Percentiles rank a stretch among this genome's conserved stretches.
phyloP scores from a whole-genome alignment of 2,888 invertebrate species.

The Drosophila emarginata region DNA sequence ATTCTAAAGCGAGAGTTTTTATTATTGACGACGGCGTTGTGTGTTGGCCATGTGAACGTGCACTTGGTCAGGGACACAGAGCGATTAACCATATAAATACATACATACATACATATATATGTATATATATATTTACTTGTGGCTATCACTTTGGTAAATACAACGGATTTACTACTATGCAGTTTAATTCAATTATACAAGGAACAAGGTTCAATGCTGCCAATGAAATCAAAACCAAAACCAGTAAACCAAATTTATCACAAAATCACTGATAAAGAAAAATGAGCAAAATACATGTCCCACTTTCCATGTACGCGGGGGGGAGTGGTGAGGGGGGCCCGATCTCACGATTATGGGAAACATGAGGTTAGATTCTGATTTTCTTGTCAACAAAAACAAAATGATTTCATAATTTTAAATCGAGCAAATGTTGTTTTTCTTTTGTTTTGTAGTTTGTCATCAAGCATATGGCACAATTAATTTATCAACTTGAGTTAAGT shows the following conservation, averaged over 20 bases:
- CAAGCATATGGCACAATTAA: slow-evolving; percentile 51
- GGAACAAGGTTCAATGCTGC: slow-evolving; percentile 34
- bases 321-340: too few species aligned
- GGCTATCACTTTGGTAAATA: background rate
- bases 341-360: slow-evolving; percentile 43
- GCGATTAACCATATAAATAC: slow-evolving; percentile 1
- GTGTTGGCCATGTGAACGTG: slow-evolving; percentile 49
- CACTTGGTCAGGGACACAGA: slow-evolving; percentile 61
- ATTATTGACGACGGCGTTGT: background rate
- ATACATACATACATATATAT: too few species aligned
- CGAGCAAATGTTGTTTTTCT: slow-evolving; percentile 33
- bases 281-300: slow-evolving; percentile 58
- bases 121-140: background rate
- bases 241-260: too few species aligned
- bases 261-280: slow-evolving; percentile 49
- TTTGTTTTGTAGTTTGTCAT: slow-evolving; percentile 41
- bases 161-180: background rate
- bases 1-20: background rate
- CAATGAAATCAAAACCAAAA: slow-evolving; percentile 15
- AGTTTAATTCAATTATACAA: slow-evolving; percentile 17
- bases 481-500: slow-evolving; percentile 44
- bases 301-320: slow-evolving; percentile 36
- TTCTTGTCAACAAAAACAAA: slow-evolving; percentile 29
- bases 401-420: slow-evolving; percentile 60
- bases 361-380: slow-evolving; percentile 38